Evolutionary conservation across 2,888 invertebrate genomes (phyloP).

Genomic region (Synergus gifuensis): DNA sequence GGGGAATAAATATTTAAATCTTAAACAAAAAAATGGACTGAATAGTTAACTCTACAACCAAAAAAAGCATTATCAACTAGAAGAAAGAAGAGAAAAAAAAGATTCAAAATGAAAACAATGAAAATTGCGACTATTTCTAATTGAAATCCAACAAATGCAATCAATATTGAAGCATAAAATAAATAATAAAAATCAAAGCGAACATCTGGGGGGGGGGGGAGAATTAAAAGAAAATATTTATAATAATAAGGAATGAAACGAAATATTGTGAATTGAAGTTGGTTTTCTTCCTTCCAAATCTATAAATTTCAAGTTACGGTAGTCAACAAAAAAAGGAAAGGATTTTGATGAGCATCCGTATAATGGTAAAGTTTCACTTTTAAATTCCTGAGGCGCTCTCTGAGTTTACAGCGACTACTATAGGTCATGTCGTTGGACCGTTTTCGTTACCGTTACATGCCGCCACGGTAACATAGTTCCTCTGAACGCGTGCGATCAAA

Average conservation of each 20-base stretch:
- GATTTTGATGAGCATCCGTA: conserved; percentile 49
- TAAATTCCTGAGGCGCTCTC: conserved; percentile 59
- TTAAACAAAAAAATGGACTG: too few species aligned
- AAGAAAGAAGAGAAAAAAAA: too few species aligned
- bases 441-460: conserved; percentile 27
- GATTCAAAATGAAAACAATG: too few species aligned
- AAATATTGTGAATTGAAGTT: background rate
- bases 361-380: conserved; percentile 67
- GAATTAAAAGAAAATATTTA: too few species aligned
- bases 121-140: too few species aligned
- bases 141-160: background rate
- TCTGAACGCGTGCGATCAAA: conserved; percentile 24
- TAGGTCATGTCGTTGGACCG: conserved; percentile 64
- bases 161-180: background rate
- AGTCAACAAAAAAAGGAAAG: conserved; percentile 39
- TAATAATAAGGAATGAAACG: too few species aligned
- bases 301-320: background rate
- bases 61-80: too few species aligned
- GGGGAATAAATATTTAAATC: too few species aligned
- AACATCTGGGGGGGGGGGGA: too few species aligned
- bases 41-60: too few species aligned
- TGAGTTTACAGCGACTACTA: conserved; percentile 61
- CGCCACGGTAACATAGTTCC: conserved; percentile 29
- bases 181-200: background rate
- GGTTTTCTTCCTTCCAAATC: background rate